Conservation (phyloP, 2,797 vertebrate genomes). For the Odontamblyopus lacepedii region DNA sequence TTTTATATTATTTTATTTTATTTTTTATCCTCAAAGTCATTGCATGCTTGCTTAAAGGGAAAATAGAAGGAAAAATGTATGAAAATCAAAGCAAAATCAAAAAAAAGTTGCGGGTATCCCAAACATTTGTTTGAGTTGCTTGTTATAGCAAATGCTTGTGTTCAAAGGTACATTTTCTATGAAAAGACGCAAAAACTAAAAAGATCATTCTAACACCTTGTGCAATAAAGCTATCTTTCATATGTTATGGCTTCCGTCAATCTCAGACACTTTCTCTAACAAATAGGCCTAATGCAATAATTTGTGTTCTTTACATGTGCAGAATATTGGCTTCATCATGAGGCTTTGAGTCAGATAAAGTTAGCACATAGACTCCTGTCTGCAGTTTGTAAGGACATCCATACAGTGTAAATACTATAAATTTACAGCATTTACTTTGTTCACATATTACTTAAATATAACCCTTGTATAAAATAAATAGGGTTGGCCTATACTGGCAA, state of each 20-base stretch:
- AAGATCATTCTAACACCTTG: constrained; percentile 94
- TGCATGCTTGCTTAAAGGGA: constrained; percentile 94
- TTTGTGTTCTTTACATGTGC: neutral
- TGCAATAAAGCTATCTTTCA: constrained; percentile 99
- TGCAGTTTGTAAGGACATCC: neutral
- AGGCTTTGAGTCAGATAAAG: neutral
- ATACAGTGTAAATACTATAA: neutral
- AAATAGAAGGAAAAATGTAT: constrained; percentile 74
- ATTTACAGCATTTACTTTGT: too few species aligned
- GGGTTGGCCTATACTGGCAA: neutral
- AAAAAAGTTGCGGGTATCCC: constrained; percentile 78
- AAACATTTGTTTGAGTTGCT: constrained; percentile 89
- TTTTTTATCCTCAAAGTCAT: constrained; percentile 82
- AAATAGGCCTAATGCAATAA: neutral
- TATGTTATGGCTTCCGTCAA: constrained; percentile 69
- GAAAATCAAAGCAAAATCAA: constrained; percentile 77
- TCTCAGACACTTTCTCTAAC: constrained; percentile 47
- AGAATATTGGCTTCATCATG: neutral
- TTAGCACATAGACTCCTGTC: neutral
- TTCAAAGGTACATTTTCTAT: constrained; percentile 96
- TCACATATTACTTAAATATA: too few species aligned
- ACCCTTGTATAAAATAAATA: neutral
- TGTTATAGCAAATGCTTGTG: constrained; percentile 98
- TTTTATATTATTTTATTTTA: constrained; percentile 83
- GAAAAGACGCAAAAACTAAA: constrained; percentile 89